Base-by-base conservation (phyloP, 2,888 invertebrate genomes). In the Drosophila nigricruria region DNA sequence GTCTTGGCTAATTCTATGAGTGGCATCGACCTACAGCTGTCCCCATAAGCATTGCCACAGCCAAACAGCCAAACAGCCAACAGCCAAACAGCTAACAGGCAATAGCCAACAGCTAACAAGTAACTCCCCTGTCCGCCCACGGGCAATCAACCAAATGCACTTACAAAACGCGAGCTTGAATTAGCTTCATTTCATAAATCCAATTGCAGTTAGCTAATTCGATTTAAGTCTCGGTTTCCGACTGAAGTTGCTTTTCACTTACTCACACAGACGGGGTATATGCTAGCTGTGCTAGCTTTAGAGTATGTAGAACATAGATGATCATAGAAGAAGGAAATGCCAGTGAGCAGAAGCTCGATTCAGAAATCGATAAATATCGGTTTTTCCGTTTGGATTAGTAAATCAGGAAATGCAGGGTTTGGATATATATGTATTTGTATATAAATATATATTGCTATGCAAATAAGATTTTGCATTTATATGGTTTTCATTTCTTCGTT, bases 1-100 rank as follows among this genome's bases (percentile, higher is more conserved):
- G 45, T 56, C 61, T 76, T 62, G 69, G 69, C 73, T 54, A 73
- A 65, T 54, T 71, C 56, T 12, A n/a, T 50, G 62, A 54, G 42
- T 56, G 60, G 50, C 49, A 45, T 52, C 23, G 36, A 57, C 27
- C 40, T 27, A 34, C 25, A 16, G 36, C 67, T 36, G 16, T 25
- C 9, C 30, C 10, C 18, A 23, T 5, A 23, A 16, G 23, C 52
- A 53, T 54, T 54, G 53, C 53, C 53, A 18, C 53, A 52, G 32
- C 18, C 12, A 27, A 34, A 5, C 32, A 50, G 43, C 1, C 23
- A 18, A n/a, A 40, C n/a, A 43, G 43, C 25, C 0, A 43, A 18
- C n/a, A 34, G 18, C 4, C 1, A 36, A 36, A n/a, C 23, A 52
- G 25, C 25, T 6, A 20, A 45, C 18, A 25, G 20, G 5, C 5